A percentile compares a stretch with the other conserved stretches of the same genome.
Evolutionary conservation across 2,113 vertebrate species (phyloP).

Genomic region (Ursus arctos): DNA sequence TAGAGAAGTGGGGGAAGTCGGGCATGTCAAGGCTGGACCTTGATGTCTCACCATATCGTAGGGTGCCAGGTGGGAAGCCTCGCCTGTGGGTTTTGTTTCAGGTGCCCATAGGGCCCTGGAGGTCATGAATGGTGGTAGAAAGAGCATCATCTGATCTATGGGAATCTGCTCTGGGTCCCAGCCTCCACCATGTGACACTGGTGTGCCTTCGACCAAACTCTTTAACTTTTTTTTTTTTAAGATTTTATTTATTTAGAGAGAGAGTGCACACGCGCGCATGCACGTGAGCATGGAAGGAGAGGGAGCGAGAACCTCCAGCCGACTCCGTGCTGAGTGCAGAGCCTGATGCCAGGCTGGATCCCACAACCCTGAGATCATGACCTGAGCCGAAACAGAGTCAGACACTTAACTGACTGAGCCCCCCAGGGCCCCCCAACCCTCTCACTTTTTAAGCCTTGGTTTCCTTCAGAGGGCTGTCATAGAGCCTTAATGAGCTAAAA

Average conservation of each 20-base stretch:
- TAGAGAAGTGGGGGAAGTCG: not conserved
- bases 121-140: not conserved
- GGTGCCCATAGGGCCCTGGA: not conserved
- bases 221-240: not conserved
- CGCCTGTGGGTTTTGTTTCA: not conserved
- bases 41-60: not conserved
- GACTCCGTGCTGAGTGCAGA: not conserved
- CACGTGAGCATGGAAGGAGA: accelerated
- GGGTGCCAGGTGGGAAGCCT: not conserved
- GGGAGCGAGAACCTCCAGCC: not conserved
- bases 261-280: accelerated
- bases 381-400: not conserved
- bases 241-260: not conserved
- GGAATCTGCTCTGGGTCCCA: not conserved
- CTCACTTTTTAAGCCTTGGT: not conserved
- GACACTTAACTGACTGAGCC: not conserved
- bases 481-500: not conserved
- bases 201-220: not conserved
- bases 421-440: not conserved
- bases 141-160: not conserved
- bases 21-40: not conserved
- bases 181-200: not conserved
- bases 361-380: not conserved
- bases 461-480: not conserved
- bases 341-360: not conserved